These are phyloP conservation scores for Calonectris borealis DNA, from an alignment of 2,113 vertebrate species.

Conservation along the genomic window DNA sequence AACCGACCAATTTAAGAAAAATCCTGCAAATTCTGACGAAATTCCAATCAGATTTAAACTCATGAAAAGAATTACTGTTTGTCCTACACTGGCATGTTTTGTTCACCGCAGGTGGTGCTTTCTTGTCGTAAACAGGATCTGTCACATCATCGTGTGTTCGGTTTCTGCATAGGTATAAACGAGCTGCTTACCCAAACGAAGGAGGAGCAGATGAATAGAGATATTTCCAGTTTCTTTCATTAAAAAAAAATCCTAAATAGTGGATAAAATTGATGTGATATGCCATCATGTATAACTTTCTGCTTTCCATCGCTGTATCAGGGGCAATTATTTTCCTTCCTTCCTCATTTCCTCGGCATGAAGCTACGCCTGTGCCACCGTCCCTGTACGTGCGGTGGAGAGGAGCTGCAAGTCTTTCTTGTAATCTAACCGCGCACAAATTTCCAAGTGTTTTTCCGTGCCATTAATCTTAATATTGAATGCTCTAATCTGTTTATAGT, in stretches of 20 bases:
- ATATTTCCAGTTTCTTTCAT: not conserved
- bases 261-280: not conserved
- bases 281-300: not conserved
- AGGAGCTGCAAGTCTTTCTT: constrained; percentile 11
- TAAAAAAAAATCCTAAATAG: not conserved
- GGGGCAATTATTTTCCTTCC: not conserved
- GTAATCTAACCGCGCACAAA: not conserved
- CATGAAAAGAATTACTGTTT: constrained; percentile 32
- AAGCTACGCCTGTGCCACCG: not conserved
- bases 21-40: not conserved
- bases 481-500: constrained; percentile 49
- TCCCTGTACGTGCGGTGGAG: not conserved
- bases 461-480: constrained; percentile 54
- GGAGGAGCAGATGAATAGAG: not conserved
- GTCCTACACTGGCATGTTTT: constrained; percentile 27
- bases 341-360: not conserved
- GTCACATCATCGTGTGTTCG: not conserved
- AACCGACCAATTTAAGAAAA: constrained; percentile 16
- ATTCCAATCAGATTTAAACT: constrained; percentile 11
- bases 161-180: not conserved
- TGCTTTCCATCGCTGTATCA: not conserved
- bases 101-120: not conserved
- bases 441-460: constrained; percentile 55
- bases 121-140: not conserved
- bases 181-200: not conserved